phyloP scores from a whole-genome alignment of 2,888 invertebrate genomes.

The Agonum fuliginosum region DNA sequence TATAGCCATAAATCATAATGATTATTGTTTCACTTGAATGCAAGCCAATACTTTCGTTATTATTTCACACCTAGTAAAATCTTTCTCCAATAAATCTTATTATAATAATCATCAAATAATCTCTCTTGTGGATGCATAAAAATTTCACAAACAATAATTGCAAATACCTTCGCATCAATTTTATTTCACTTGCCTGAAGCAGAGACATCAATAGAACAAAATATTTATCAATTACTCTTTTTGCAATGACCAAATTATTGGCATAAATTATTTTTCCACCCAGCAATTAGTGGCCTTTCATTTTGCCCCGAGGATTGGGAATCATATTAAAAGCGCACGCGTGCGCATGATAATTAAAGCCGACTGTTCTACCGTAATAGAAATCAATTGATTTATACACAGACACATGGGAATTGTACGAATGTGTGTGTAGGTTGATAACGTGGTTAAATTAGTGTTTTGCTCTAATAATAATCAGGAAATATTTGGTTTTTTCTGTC shows the following conservation, averaged over 20 bases:
- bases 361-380: slow-evolving; percentile 5
- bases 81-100: background rate
- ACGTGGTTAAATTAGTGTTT: background rate
- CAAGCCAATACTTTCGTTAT: background rate
- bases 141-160: background rate
- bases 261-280: background rate
- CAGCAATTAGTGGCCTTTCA: background rate
- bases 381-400: slow-evolving; percentile 7
- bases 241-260: background rate
- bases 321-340: background rate
- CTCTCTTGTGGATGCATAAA: background rate
- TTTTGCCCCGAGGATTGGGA: background rate
- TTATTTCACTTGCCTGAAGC: background rate
- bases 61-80: background rate
- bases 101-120: background rate
- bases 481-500: background rate
- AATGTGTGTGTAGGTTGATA: background rate
- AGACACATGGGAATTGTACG: background rate
- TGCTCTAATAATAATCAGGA: background rate
- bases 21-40: background rate
- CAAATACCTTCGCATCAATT: background rate
- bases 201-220: background rate
- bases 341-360: background rate
- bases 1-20: background rate
- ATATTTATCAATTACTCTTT: background rate